Percentiles rank a stretch among this genome's conserved stretches.
phyloP scores from a whole-genome alignment of 1,140 invertebrate genomes.

The Heliconius melpomene region DNA sequence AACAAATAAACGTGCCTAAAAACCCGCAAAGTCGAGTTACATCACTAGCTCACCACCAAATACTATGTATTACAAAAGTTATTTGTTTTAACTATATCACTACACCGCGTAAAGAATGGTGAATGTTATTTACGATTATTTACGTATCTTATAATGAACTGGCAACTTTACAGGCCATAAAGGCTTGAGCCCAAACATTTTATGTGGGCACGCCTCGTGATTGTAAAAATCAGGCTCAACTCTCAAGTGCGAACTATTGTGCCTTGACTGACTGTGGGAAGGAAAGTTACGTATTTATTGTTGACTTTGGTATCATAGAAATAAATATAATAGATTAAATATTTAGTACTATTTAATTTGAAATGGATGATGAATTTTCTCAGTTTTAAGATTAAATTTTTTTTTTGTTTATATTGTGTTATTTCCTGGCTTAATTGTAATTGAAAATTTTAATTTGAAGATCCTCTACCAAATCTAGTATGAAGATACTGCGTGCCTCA shows the following conservation, averaged over 20 bases:
- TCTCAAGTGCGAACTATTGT: slow-evolving; percentile 21
- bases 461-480: too few species aligned
- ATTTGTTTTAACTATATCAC: slow-evolving; percentile 36
- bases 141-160: slow-evolving; percentile 46
- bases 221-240: slow-evolving; percentile 48
- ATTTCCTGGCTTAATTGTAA: too few species aligned
- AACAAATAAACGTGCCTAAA: neutral
- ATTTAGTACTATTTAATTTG: too few species aligned
- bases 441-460: too few species aligned
- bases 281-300: neutral
- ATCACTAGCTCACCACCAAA: neutral
- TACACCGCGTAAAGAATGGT: slow-evolving; percentile 41
- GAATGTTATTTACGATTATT: slow-evolving; percentile 47
- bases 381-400: too few species aligned
- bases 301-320: neutral
- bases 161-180: slow-evolving; percentile 49
- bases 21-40: neutral
- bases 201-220: slow-evolving; percentile 51
- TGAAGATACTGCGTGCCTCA: too few species aligned
- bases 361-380: too few species aligned
- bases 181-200: slow-evolving; percentile 49
- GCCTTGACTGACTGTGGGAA: slow-evolving; percentile 20
- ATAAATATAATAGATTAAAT: too few species aligned
- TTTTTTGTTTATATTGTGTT: too few species aligned
- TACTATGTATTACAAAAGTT: slow-evolving; percentile 10